A percentile compares a stretch with the other conserved stretches of the same genome.
Evolutionary conservation across 2,797 vertebrate species (phyloP).

Genomic region (Natrix natrix): DNA sequence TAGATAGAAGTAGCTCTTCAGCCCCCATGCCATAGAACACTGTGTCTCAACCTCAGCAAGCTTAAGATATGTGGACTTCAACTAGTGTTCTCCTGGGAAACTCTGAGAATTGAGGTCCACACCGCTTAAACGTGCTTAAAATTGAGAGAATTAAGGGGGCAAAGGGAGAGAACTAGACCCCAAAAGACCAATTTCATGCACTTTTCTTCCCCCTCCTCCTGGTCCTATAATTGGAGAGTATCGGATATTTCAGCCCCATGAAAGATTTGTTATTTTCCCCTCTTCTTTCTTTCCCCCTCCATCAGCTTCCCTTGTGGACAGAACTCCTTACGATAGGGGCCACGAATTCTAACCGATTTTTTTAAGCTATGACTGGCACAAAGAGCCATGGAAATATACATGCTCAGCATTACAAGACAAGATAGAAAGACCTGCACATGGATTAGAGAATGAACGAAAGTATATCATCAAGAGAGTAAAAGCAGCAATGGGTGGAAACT

Average conservation of each 20-base stretch:
- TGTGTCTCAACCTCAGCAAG: background rate
- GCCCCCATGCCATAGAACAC: background rate
- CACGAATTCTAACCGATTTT: background rate
- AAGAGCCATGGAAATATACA: too few species aligned
- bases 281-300: background rate
- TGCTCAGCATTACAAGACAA: too few species aligned
- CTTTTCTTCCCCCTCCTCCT: too few species aligned
- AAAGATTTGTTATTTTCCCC: background rate
- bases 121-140: too few species aligned
- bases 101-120: background rate
- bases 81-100: background rate
- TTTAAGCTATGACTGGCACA: background rate
- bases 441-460: too few species aligned
- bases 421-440: too few species aligned
- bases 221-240: background rate
- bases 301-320: background rate
- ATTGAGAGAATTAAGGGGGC: background rate
- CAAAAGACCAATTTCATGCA: background rate
- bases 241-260: background rate
- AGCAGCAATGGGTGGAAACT: too few species aligned
- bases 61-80: background rate
- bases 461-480: too few species aligned
- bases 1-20: background rate
- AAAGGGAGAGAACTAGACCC: background rate
- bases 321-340: background rate